These are phyloP conservation scores for Dicrurus megarhynchus DNA, from an alignment of 2,113 vertebrate genomes.

Conservation along the genomic window DNA sequence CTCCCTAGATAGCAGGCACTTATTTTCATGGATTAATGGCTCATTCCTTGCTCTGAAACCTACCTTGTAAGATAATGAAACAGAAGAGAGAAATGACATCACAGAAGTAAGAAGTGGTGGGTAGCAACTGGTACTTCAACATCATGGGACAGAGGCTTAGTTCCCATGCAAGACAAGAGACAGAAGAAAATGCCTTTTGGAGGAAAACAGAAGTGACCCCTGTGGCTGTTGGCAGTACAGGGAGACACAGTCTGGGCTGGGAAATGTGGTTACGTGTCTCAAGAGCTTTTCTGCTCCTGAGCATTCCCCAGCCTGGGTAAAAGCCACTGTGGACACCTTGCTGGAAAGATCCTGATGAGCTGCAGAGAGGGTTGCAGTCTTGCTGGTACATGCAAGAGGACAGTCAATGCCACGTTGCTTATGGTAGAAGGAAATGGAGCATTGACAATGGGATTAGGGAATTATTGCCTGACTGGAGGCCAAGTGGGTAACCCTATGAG, in stretches of 20 bases:
- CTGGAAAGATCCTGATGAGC: background rate
- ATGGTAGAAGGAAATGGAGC: background rate
- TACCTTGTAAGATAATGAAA: background rate
- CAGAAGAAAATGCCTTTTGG: background rate
- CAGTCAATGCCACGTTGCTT: background rate
- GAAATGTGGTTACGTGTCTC: background rate
- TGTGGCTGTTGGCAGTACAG: background rate
- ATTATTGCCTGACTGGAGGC: background rate
- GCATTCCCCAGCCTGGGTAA: fast-evolving
- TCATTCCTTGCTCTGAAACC: background rate
- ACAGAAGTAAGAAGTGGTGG: background rate
- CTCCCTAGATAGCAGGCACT: background rate
- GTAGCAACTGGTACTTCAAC: background rate
- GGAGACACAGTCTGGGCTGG: background rate
- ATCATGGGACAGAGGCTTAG: background rate
- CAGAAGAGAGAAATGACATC: background rate
- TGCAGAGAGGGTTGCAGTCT: background rate
- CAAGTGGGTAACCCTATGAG: background rate
- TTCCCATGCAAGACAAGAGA: background rate
- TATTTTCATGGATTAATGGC: background rate
- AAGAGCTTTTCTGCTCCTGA: background rate
- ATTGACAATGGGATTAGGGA: background rate
- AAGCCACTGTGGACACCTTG: background rate
- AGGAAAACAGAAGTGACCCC: background rate
- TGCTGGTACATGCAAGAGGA: background rate